Base-by-base conservation (phyloP, 2,888 invertebrate species). In the Eristalinus aeneus region DNA sequence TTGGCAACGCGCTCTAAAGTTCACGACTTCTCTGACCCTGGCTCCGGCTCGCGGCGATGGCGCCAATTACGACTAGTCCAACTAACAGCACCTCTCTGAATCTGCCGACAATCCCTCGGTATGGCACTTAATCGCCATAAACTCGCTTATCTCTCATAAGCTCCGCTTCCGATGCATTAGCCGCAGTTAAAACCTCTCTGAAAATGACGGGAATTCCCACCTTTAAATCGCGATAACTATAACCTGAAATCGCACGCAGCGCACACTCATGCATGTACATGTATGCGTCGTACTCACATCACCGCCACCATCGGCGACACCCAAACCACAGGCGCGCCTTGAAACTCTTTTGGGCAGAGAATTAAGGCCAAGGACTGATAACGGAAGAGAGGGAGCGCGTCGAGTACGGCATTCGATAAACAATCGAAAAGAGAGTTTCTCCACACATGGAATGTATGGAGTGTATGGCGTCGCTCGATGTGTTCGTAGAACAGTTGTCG, bases 301-400 rank as follows among this genome's bases (percentile, higher is more conserved):
- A n/a, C 46, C 0, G 5, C 27, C 27, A 5, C 27, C 27, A 3
- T 5, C 5, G 27, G n/a, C 46, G 16, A 1, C 46, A 16, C 46
- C 46, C 16, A n/a, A 46, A 16, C 46, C 16, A 46, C 16, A 16
- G 16, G 5, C 16, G 32, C 20, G 56, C 68, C 68, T 68, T 68
- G 68, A 68, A 34, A 54, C 27, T 46, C 46, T 32, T n/a, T 56
- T 31, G 34, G 34, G 20, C 6, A 36, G 34, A 22, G 68, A 56
- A 68, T 68, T 34, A 68, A 68, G 34, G 56, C 68, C 68, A 34
- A 68, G 54, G 34, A 68, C 54, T 56, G 68, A 68, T 68, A 68
- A 68, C 56, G 34, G 56, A 53, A 67, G 46, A 46, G 39, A 65
- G 46, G 16, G 16, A 16, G 46, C n/a, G 46, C n/a, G n/a, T 16